Percentiles rank a stretch among this genome's conserved stretches.
These are phyloP conservation scores for Rafetus swinhoei DNA, from an alignment of 2,113 vertebrate genomes.

Conservation along the genomic window DNA sequence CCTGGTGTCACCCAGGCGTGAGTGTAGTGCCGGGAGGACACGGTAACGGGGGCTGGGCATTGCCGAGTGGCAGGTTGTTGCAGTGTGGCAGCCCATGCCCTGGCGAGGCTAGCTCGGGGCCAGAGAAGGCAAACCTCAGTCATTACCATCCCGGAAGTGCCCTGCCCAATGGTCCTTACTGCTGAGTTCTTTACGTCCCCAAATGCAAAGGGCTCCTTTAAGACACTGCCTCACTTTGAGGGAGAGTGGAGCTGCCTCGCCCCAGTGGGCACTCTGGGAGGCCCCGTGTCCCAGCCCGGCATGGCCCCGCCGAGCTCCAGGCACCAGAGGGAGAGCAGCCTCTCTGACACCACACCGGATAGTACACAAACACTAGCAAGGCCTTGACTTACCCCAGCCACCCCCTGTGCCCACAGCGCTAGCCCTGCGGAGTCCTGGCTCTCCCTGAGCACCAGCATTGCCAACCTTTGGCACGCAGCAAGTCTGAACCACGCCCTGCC, in stretches of 20 bases:
- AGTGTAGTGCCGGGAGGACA: not conserved
- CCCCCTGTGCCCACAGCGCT: not conserved
- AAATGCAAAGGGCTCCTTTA: not conserved
- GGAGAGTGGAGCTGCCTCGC: not conserved
- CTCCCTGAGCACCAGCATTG: not conserved
- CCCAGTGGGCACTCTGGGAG: not conserved
- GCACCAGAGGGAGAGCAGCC: not conserved
- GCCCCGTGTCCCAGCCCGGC: not conserved
- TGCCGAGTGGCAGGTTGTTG: not conserved
- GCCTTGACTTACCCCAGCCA: not conserved
- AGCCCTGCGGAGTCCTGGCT: not conserved
- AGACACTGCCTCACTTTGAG: not conserved
- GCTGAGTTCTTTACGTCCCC: not conserved
- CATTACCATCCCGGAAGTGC: not conserved
- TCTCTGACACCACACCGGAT: not conserved
- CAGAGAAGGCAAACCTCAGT: not conserved
- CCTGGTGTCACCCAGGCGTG: no score
- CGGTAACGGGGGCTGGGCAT: not conserved
- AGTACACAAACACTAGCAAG: not conserved
- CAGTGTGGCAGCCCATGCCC: not conserved
- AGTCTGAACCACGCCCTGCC: not conserved
- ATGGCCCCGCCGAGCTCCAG: not conserved
- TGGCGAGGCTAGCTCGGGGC: no score
- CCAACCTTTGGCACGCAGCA: not conserved
- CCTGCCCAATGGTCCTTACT: no score